These are phyloP conservation scores for Porites divaricata DNA, from an alignment of 92 coral and sea anemone species.

Conservation along the genomic window DNA sequence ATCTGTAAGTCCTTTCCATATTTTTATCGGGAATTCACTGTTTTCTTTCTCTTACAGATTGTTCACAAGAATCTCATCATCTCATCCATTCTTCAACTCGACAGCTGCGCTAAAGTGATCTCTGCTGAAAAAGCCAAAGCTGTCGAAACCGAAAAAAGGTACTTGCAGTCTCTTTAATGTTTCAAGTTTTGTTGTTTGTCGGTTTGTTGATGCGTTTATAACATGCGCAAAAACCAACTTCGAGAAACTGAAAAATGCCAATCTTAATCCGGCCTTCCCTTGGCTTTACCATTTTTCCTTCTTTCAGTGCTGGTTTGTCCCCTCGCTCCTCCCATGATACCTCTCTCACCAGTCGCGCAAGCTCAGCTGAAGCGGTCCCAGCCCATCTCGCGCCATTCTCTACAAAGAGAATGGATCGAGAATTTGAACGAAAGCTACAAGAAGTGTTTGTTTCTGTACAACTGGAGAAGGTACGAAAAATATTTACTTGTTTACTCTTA, in stretches of 20 bases:
- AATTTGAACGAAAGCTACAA: conserved; percentile 86
- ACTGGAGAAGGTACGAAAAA: conserved; percentile 82
- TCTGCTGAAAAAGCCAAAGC: conserved; percentile 69
- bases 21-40: not conserved
- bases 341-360: conserved; percentile 80
- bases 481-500: not conserved
- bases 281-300: not conserved
- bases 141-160: conserved; percentile 79
- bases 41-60: conserved; percentile 52
- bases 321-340: conserved; percentile 85
- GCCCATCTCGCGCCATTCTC: conserved; percentile 80
- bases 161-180: not conserved
- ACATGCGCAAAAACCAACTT: too few relatives aligned
- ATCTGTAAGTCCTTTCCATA: not conserved
- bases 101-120: conserved; percentile 71
- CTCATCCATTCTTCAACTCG: conserved; percentile 77
- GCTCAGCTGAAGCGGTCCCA: conserved; percentile 83
- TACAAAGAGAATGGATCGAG: conserved; percentile 92
- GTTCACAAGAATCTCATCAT: conserved; percentile 91
- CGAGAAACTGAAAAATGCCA: too few relatives aligned
- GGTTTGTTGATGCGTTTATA: too few relatives aligned
- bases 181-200: not conserved
- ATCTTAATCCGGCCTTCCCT: not conserved
- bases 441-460: conserved; percentile 93
- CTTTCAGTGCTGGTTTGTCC: conserved; percentile 74